phyloP scores from a whole-genome alignment of 2,113 vertebrate genomes.

The Entomyzon cyanotis region DNA sequence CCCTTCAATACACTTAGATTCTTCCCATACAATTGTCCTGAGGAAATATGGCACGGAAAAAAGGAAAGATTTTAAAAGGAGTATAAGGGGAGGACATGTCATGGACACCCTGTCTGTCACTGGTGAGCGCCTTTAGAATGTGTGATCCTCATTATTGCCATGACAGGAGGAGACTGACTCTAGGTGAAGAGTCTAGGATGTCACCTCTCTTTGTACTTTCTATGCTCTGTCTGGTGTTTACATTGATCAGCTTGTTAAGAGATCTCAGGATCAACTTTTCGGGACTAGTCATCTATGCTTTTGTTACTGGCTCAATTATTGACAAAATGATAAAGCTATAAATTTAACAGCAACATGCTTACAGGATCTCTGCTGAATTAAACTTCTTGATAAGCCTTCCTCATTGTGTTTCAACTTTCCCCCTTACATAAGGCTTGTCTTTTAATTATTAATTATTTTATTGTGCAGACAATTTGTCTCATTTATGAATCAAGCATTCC shows the following conservation, averaged over 20 bases:
- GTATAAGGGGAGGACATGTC: neutral
- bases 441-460: neutral
- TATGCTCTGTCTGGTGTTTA: neutral
- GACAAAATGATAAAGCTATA: neutral
- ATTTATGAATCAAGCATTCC: neutral
- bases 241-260: neutral
- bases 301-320: neutral
- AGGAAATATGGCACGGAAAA: neutral
- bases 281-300: neutral
- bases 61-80: neutral
- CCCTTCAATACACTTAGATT: neutral
- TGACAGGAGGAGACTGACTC: neutral
- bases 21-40: neutral
- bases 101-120: neutral
- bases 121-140: neutral
- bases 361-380: neutral
- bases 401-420: neutral
- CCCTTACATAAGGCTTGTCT: neutral
- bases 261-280: neutral
- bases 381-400: neutral
- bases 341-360: neutral
- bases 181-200: neutral
- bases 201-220: neutral
- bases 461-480: neutral
- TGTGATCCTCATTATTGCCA: neutral